Percentiles rank a stretch among this genome's conserved stretches.
These are phyloP conservation scores for Phyto melanocephala DNA, from an alignment of 2,888 invertebrate genomes.

Conservation along the genomic window DNA sequence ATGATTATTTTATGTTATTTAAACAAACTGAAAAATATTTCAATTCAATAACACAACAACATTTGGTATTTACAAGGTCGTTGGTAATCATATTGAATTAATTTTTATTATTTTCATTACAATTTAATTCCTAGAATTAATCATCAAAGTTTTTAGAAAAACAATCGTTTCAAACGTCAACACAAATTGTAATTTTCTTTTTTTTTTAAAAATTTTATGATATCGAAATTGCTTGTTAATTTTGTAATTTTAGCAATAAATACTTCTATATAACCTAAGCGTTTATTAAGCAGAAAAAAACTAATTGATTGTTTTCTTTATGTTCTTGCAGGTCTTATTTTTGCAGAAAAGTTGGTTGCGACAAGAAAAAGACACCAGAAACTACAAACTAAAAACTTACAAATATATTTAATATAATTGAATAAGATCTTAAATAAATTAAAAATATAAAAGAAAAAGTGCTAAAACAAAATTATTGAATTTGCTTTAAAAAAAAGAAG, in stretches of 20 bases:
- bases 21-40: too few species aligned
- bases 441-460: neutral
- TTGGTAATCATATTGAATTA: neutral
- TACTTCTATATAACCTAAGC: too few species aligned
- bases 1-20: too few species aligned
- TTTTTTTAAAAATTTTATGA: too few species aligned
- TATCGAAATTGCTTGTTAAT: neutral
- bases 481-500: neutral
- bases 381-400: neutral
- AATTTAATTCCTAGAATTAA: neutral
- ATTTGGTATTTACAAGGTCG: too few species aligned
- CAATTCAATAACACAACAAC: too few species aligned
- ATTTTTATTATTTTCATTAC: neutral
- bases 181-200: conserved; percentile 8
- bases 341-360: neutral
- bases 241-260: conserved; percentile 29
- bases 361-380: conserved; percentile 6
- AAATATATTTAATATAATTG: neutral
- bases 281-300: too few species aligned
- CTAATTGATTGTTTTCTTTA: neutral
- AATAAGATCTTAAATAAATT: neutral
- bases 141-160: conserved; percentile 13
- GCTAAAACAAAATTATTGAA: neutral
- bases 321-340: conserved; percentile 39
- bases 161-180: neutral